Conservation (phyloP, 2,888 invertebrate species). For the Drosophila nr. medialis region DNA sequence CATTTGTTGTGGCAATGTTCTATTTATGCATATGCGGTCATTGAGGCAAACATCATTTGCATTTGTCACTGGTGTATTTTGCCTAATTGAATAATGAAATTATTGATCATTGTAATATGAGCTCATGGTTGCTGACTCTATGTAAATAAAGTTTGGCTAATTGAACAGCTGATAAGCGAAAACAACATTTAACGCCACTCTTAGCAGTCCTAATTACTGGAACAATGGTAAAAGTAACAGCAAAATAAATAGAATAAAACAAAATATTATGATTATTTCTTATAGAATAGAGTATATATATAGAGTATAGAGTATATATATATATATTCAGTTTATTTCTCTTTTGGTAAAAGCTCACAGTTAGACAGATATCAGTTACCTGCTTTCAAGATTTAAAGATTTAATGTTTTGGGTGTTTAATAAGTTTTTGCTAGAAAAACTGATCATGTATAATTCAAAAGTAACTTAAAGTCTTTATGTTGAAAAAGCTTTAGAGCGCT, state of each 20-base stretch:
- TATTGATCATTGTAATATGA: conserved; percentile 1
- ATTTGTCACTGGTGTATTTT: conserved; percentile 14
- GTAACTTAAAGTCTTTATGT: neutral
- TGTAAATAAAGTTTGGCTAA: neutral
- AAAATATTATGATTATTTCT: neutral
- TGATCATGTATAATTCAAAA: neutral
- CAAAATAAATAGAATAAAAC: neutral
- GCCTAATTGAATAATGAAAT: conserved; percentile 52
- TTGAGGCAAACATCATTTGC: conserved; percentile 12
- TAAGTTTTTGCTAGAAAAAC: neutral
- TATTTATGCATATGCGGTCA: conserved; percentile 5
- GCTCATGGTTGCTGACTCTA: neutral
- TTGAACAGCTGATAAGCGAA: conserved; percentile 1
- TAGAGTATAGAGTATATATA: no score
- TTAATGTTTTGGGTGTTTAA: neutral
- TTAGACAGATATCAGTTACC: neutral
- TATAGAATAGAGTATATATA: neutral
- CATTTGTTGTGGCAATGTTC: conserved; percentile 13
- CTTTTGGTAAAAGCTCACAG: neutral
- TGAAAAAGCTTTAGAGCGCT: neutral
- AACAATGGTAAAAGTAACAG: no score
- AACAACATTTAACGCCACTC: neutral
- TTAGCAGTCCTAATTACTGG: conserved; percentile 1
- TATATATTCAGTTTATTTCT: neutral
- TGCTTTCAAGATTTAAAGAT: neutral